These are phyloP conservation scores for Tetranychus truncatus DNA, from an alignment of 2,888 invertebrate genomes.

Conservation along the genomic window DNA sequence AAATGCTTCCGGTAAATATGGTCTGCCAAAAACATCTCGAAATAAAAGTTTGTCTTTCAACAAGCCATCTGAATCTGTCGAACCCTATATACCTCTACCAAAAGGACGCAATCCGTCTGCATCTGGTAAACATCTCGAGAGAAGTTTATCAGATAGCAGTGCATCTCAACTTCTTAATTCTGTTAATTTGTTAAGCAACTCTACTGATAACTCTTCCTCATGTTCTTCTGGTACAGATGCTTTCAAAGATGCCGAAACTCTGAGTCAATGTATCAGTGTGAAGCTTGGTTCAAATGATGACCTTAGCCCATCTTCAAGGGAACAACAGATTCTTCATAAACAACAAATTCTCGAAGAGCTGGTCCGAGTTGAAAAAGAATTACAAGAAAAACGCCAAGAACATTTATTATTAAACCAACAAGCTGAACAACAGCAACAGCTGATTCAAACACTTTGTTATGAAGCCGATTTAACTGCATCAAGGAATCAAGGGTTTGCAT, in stretches of 20 bases:
- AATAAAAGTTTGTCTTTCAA: slow-evolving; percentile 8
- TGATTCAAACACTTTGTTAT: slow-evolving; percentile 8
- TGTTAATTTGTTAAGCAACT: background rate
- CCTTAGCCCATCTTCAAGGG: slow-evolving; percentile 26
- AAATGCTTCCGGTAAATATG: slow-evolving; percentile 2
- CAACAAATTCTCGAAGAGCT: slow-evolving; percentile 52
- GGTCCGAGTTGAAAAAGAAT: slow-evolving; percentile 47
- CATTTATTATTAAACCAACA: slow-evolving; percentile 30
- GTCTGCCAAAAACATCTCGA: slow-evolving; percentile 20
- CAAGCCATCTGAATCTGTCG: slow-evolving; percentile 13
- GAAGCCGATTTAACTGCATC: slow-evolving; percentile 3
- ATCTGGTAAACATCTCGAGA: slow-evolving; percentile 13
- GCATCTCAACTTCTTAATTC: slow-evolving; percentile 2
- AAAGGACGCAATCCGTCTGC: slow-evolving; percentile 6
- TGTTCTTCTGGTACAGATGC: slow-evolving; percentile 16
- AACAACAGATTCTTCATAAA: slow-evolving; percentile 47
- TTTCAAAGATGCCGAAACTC: slow-evolving; percentile 32
- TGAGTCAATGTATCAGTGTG: slow-evolving; percentile 34
- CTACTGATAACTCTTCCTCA: slow-evolving; percentile 2
- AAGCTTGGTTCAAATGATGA: slow-evolving; percentile 29
- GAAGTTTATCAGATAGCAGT: slow-evolving; percentile 16
- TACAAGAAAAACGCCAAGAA: slow-evolving; percentile 38
- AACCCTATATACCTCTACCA: slow-evolving; percentile 17
- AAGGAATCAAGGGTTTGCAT: background rate
- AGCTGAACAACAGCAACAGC: slow-evolving; percentile 15